A percentile compares a stretch with the other conserved stretches of the same genome.
phyloP scores from a whole-genome alignment of 2,888 invertebrate species.

The Nymphalis c-album region DNA sequence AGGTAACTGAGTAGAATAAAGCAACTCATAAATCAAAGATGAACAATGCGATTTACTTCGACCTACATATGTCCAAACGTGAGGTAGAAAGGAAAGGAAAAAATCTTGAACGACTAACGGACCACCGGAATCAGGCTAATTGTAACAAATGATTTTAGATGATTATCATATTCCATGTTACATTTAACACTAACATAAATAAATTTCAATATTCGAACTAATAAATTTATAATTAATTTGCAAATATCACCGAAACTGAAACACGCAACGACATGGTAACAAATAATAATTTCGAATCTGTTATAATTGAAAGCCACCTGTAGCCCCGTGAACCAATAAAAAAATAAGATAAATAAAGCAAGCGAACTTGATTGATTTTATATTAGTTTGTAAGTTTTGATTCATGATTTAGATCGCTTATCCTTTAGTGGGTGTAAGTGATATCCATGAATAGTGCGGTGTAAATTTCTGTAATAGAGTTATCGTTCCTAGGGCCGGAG shows the following conservation, averaged over 20 bases:
- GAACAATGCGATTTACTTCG: constrained; percentile 66
- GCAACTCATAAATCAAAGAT: constrained; percentile 53
- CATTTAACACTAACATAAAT: not conserved
- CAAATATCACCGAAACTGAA: constrained; percentile 14
- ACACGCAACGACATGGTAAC: constrained; percentile 12
- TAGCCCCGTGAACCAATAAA: constrained; percentile 22
- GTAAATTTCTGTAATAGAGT: constrained; percentile 75
- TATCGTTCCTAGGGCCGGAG: constrained; percentile 69
- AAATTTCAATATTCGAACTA: not conserved
- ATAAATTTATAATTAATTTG: not conserved
- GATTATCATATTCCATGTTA: constrained; percentile 34
- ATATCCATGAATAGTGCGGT: constrained; percentile 66
- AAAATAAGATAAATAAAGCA: constrained; percentile 20
- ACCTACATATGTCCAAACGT: constrained; percentile 58
- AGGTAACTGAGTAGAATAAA: constrained; percentile 36
- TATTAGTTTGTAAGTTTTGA: not conserved
- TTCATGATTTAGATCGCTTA: constrained; percentile 1
- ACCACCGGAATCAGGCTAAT: constrained; percentile 41
- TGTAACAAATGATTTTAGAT: constrained; percentile 27
- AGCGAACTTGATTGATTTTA: constrained; percentile 16
- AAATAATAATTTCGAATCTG: constrained; percentile 18
- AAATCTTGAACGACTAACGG: constrained; percentile 58
- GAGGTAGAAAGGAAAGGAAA: constrained; percentile 55
- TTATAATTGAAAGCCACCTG: constrained; percentile 26
- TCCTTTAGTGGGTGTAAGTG: constrained; percentile 58